These are phyloP conservation scores for Ips typographus DNA, from an alignment of 1,140 invertebrate species.

Conservation along the genomic window DNA sequence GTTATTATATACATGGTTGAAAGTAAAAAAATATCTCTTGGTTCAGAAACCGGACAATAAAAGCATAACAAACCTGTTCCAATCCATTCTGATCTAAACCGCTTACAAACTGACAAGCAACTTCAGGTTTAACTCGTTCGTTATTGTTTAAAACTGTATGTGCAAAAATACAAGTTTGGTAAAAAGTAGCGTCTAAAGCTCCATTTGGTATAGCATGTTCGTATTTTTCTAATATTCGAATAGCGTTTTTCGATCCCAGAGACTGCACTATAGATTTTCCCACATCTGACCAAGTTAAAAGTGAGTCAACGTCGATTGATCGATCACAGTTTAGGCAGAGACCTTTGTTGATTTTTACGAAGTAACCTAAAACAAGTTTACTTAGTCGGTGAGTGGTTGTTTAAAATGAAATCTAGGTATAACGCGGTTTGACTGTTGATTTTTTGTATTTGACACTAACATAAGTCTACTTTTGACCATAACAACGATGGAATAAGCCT, in stretches of 20 bases:
- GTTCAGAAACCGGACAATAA: no score
- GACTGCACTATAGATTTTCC: constrained; percentile 47
- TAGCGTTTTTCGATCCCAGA: constrained; percentile 45
- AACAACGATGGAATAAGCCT: no score
- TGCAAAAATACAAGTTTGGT: constrained; percentile 48
- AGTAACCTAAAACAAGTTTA: constrained; percentile 15
- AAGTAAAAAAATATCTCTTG: no score
- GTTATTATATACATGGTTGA: no score
- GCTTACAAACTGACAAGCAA: constrained; percentile 15
- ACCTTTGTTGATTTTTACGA: constrained; percentile 46
- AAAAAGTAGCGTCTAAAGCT: constrained; percentile 48
- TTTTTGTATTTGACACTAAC: no score
- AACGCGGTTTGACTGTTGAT: no score
- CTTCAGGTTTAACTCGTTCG: constrained; percentile 15
- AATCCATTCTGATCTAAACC: constrained; percentile 6
- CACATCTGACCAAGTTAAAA: constrained; percentile 49
- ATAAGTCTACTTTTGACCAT: no score
- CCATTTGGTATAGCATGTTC: constrained; percentile 47
- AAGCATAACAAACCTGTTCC: no score
- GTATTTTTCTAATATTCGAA: constrained; percentile 48
- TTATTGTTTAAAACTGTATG: constrained; percentile 18
- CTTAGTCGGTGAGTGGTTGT: neutral
- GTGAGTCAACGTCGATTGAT: constrained; percentile 38
- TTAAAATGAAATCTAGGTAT: neutral
- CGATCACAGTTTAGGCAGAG: constrained; percentile 51